A percentile compares a stretch with the other conserved stretches of the same genome.
These are phyloP conservation scores for Galaxea fascicularis DNA, from an alignment of 92 coral and sea anemone genomes.

Conservation along the genomic window DNA sequence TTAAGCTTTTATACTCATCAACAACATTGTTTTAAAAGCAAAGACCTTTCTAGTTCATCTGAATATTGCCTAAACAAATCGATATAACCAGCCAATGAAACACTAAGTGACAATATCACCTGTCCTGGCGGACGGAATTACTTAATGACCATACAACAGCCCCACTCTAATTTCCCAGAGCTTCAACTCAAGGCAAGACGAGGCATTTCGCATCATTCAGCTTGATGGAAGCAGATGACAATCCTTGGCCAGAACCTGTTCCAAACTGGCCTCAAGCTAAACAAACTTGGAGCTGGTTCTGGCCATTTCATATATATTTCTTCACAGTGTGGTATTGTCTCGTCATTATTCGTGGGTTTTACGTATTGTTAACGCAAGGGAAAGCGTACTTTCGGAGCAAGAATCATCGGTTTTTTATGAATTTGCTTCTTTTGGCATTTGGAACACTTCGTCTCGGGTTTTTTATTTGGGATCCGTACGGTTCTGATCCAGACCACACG, in stretches of 20 bases:
- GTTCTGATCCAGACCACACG: conserved; percentile 28
- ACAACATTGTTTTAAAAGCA: not conserved
- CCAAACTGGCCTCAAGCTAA: conserved; percentile 70
- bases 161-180: not conserved
- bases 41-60: no score
- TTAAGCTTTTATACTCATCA: not conserved
- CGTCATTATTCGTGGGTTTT: conserved; percentile 35
- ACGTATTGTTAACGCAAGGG: conserved; percentile 17
- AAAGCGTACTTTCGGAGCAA: conserved; percentile 17
- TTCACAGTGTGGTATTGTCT: conserved; percentile 50
- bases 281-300: conserved; percentile 54
- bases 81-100: conserved; percentile 12
- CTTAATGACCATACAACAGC: no score
- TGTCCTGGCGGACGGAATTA: not conserved
- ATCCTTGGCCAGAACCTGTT: conserved; percentile 75
- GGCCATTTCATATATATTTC: conserved; percentile 62
- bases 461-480: conserved; percentile 75
- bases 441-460: conserved; percentile 52
- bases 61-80: not conserved
- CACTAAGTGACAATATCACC: not conserved
- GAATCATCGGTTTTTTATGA: conserved; percentile 57
- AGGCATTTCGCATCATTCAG: not conserved
- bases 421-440: conserved; percentile 61
- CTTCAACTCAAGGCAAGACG: not conserved
- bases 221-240: not conserved